A percentile compares a stretch with the other conserved stretches of the same genome.
These are phyloP conservation scores for Sanderia malayensis DNA, from an alignment of 30 jellyfish, hydroid and myxozoan genomes.

Conservation along the genomic window DNA sequence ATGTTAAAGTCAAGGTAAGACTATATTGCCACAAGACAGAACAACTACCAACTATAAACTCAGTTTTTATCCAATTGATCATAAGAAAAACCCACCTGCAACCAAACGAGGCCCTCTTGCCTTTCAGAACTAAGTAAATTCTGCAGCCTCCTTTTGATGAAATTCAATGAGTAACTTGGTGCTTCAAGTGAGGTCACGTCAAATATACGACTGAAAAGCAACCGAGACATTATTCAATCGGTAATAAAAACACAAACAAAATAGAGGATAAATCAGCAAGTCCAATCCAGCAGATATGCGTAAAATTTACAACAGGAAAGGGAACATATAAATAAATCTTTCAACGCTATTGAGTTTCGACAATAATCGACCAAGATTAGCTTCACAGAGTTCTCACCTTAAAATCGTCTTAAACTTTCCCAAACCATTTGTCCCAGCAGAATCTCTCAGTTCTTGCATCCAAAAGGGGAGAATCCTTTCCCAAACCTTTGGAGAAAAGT, in stretches of 20 bases:
- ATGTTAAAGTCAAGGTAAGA: no score
- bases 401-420: slow-evolving; percentile 42
- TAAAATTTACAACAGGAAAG: no score
- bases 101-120: slow-evolving; percentile 86
- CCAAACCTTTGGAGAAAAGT: slow-evolving; percentile 70
- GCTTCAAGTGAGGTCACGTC: slow-evolving; percentile 45
- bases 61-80: no score
- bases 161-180: slow-evolving; percentile 72
- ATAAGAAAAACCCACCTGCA: slow-evolving; percentile 63
- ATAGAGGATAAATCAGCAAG: no score
- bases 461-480: slow-evolving; percentile 85
- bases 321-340: neutral
- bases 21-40: no score
- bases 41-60: no score
- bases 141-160: slow-evolving; percentile 69
- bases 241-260: no score
- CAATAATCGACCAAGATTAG: neutral
- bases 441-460: slow-evolving; percentile 82
- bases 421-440: slow-evolving; percentile 55
- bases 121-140: slow-evolving; percentile 50
- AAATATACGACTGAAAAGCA: slow-evolving; percentile 85
- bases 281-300: no score
- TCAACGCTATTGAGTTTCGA: neutral
- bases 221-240: no score
- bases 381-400: no score